Evolutionary conservation across 2,888 invertebrate species (phyloP).

Genomic region (Lasioglossum figueresi): DNA sequence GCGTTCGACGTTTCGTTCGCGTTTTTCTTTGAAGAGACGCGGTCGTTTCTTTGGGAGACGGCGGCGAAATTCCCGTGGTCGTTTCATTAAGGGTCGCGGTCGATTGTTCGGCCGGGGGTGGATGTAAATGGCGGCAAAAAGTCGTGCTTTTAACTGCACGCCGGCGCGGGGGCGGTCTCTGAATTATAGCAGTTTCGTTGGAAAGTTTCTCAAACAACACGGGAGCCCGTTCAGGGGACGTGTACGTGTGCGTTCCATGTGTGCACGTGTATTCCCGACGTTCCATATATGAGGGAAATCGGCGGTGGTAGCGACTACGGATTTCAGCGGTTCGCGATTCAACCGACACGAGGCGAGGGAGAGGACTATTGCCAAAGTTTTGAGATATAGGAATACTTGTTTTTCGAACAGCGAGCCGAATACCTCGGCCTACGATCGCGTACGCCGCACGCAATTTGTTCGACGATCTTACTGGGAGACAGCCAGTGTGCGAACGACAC

Average conservation of each 20-base stretch:
- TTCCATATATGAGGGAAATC: constrained; percentile 53
- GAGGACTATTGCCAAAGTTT: constrained; percentile 77
- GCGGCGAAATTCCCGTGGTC: constrained; percentile 3
- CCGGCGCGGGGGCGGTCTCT: constrained; percentile 36
- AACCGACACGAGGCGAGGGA: constrained; percentile 34
- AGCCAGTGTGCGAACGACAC: neutral
- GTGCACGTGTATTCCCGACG: constrained; percentile 38
- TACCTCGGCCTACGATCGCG: constrained; percentile 35
- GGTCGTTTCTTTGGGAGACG: neutral
- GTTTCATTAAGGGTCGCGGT: constrained; percentile 12
- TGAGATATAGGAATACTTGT: constrained; percentile 79
- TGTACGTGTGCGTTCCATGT: neutral
- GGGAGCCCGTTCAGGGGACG: constrained; percentile 5
- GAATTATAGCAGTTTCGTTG: constrained; percentile 68
- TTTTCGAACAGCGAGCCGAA: constrained; percentile 69
- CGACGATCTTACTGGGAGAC: constrained; percentile 4
- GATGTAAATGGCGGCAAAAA: constrained; percentile 53
- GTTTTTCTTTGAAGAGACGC: constrained; percentile 4
- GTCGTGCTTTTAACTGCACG: constrained; percentile 58
- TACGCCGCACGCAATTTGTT: constrained; percentile 30
- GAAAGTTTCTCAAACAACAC: constrained; percentile 63
- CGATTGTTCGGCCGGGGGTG: constrained; percentile 16
- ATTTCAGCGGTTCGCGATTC: constrained; percentile 53
- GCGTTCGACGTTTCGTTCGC: neutral
- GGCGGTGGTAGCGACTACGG: neutral